Evolutionary conservation across 1,140 invertebrate genomes (phyloP).

Genomic region (Drosophila hydei): DNA sequence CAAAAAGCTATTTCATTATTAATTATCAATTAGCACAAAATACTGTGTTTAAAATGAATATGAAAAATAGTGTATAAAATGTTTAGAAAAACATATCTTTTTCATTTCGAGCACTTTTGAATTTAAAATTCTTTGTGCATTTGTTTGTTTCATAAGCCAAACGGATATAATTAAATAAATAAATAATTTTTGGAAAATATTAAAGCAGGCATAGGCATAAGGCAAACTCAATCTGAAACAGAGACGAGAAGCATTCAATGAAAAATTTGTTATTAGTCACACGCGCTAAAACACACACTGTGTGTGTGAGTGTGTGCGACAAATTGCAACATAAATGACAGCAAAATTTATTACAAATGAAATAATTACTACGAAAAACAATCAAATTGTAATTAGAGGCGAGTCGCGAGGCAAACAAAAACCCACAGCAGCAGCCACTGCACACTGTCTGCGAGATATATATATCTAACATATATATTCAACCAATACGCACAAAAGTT

Average conservation of each 20-base stretch:
- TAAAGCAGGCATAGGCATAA: neutral
- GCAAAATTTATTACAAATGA: conserved; percentile 77
- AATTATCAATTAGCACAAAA: no score
- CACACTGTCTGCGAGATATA: conserved; percentile 49
- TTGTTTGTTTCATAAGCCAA: neutral
- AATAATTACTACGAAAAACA: conserved; percentile 77
- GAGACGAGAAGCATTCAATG: conserved; percentile 17
- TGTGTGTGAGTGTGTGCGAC: conserved; percentile 2
- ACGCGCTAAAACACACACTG: neutral
- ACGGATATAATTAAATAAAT: neutral
- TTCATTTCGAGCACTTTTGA: no score
- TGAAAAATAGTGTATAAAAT: no score
- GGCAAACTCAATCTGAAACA: conserved; percentile 9
- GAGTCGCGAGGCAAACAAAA: conserved; percentile 30
- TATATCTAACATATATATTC: conserved; percentile 32
- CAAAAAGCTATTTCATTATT: no score
- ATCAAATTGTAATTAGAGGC: conserved; percentile 75
- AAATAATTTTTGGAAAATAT: conserved; percentile 4
- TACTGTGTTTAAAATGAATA: no score
- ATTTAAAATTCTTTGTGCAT: neutral
- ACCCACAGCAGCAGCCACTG: conserved; percentile 24
- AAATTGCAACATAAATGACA: conserved; percentile 66
- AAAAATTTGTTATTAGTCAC: conserved; percentile 61
- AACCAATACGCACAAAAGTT: conserved; percentile 32
- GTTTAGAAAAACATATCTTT: no score